These are phyloP conservation scores for Agrochola lota DNA, from an alignment of 2,888 invertebrate genomes.

Conservation along the genomic window DNA sequence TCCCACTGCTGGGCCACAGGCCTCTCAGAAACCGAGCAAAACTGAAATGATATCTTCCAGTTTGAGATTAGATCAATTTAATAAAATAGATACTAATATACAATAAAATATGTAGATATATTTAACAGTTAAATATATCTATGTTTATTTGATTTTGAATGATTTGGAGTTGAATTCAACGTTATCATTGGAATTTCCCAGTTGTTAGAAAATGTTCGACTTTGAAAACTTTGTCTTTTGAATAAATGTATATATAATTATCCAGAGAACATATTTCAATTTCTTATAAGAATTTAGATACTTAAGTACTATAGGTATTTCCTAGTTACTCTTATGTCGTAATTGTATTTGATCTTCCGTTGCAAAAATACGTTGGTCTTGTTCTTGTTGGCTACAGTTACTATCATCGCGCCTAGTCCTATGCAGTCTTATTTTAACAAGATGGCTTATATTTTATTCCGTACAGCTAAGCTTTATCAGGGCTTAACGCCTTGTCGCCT, in stretches of 20 bases:
- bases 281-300: conserved; percentile 19
- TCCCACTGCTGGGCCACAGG: no score
- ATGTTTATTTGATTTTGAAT: background rate
- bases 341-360: background rate
- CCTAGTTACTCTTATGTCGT: background rate
- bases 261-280: background rate
- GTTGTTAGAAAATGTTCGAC: background rate
- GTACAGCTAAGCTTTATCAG: background rate
- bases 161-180: background rate
- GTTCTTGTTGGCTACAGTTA: background rate
- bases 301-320: background rate
- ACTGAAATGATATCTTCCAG: background rate
- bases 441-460: background rate
- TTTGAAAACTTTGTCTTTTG: background rate
- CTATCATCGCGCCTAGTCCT: background rate
- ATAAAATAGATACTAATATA: background rate
- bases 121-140: background rate
- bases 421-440: background rate
- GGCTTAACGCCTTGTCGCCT: background rate
- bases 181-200: background rate
- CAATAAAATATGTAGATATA: background rate
- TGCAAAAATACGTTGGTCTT: background rate
- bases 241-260: background rate
- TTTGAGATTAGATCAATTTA: conserved; percentile 9
- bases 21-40: no score